phyloP scores from a whole-genome alignment of 2,113 vertebrate genomes.

The Pelodiscus sinensis region DNA sequence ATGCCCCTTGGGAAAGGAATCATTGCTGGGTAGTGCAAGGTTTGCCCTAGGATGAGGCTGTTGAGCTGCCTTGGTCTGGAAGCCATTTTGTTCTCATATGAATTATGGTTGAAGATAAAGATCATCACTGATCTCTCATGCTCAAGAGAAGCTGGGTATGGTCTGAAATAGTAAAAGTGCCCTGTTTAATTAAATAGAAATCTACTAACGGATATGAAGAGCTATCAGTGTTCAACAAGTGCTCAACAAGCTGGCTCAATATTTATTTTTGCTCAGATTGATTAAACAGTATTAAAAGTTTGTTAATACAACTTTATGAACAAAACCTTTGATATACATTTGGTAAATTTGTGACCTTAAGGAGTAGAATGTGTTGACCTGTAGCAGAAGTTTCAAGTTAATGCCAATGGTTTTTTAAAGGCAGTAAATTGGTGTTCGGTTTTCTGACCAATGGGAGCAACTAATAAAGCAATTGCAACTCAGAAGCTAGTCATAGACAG shows the following conservation, averaged over 20 bases:
- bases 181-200: neutral
- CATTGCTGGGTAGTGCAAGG: fast-evolving
- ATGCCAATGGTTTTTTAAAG: neutral
- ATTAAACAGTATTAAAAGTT: neutral
- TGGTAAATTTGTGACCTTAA: neutral
- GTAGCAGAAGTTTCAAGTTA: neutral
- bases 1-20: neutral
- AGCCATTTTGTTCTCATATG: neutral
- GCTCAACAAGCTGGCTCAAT: fast-evolving
- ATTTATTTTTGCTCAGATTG: neutral
- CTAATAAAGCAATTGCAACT: neutral
- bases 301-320: neutral
- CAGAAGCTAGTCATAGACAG: neutral
- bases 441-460: neutral
- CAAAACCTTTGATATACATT: neutral
- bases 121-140: neutral
- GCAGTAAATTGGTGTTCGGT: neutral
- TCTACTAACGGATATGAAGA: fast-evolving
- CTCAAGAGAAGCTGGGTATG: neutral
- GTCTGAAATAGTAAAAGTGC: neutral
- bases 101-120: neutral
- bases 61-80: neutral
- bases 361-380: neutral
- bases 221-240: neutral
- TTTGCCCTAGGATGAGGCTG: neutral